These are phyloP conservation scores for Dryobota labecula DNA, from an alignment of 2,888 invertebrate species.

Conservation along the genomic window DNA sequence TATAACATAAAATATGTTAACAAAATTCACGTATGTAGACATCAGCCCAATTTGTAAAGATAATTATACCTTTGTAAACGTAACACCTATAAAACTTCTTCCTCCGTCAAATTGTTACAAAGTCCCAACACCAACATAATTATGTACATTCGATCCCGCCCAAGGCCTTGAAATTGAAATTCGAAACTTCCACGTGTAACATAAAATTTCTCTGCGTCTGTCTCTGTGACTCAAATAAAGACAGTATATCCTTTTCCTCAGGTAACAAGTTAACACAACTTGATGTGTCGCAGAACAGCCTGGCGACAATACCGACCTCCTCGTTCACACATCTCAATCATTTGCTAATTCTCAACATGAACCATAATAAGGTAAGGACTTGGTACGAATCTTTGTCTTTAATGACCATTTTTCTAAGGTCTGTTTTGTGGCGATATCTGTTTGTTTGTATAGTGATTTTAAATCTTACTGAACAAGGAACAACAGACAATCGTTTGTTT, in stretches of 20 bases:
- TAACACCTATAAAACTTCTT: constrained; percentile 25
- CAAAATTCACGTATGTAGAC: constrained; percentile 8
- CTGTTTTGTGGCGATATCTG: neutral
- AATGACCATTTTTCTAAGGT: neutral
- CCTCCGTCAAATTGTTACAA: constrained; percentile 3
- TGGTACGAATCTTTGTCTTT: neutral
- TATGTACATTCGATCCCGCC: neutral
- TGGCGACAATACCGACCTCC: constrained; percentile 94
- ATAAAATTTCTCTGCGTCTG: constrained; percentile 5
- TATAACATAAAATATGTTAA: neutral
- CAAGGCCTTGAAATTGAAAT: constrained; percentile 10
- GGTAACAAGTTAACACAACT: constrained; percentile 96
- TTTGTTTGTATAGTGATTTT: constrained; percentile 11
- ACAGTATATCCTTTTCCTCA: constrained; percentile 74
- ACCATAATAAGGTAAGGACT: constrained; percentile 93
- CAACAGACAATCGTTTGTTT: neutral
- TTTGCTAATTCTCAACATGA: constrained; percentile 96
- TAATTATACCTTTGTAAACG: constrained; percentile 2
- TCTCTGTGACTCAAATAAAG: constrained; percentile 25
- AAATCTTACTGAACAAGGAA: neutral
- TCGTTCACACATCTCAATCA: constrained; percentile 95
- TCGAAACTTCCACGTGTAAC: constrained; percentile 31
- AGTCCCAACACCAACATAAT: neutral
- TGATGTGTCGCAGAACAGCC: constrained; percentile 96
- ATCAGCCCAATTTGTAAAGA: constrained; percentile 20